These are phyloP conservation scores for Patiria miniata DNA, from an alignment of 35 echinoderm and acorn worm genomes.

Conservation along the genomic window DNA sequence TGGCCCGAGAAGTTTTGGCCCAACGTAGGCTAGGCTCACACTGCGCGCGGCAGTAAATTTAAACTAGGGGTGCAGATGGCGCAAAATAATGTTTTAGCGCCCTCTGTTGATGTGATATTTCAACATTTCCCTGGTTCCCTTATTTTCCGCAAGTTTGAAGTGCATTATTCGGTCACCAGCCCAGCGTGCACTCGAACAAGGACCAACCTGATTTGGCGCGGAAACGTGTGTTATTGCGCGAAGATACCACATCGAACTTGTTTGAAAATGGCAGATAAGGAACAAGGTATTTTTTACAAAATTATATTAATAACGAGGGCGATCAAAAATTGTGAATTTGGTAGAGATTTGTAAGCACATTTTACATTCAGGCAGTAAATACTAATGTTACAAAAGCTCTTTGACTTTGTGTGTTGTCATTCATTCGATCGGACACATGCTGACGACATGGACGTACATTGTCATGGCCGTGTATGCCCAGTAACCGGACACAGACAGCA, in stretches of 20 bases:
- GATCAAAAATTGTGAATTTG: not conserved
- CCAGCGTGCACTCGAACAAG: not conserved
- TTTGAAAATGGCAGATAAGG: conserved; percentile 1
- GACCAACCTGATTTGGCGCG: not conserved
- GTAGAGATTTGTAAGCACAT: not conserved
- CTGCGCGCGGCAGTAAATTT: too few species aligned
- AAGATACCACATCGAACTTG: not conserved
- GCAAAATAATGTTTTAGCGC: conserved; percentile 1
- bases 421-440: not conserved
- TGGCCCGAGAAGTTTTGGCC: too few species aligned
- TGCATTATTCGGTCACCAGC: not conserved
- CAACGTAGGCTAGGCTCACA: too few species aligned
- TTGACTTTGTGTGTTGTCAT: not conserved
- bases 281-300: not conserved
- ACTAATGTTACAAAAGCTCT: not conserved
- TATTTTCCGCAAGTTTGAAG: not conserved
- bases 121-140: not conserved
- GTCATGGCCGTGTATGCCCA: not conserved
- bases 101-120: not conserved
- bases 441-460: not conserved
- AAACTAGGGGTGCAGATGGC: too few species aligned
- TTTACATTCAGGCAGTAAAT: not conserved
- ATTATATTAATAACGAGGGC: not conserved
- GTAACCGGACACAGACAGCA: too few species aligned
- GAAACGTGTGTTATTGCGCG: not conserved